Evolutionary conservation across 2,113 vertebrate genomes (phyloP), one percentile per base, ranked within the genome.

Genomic region (Silurus asotus): DNA sequence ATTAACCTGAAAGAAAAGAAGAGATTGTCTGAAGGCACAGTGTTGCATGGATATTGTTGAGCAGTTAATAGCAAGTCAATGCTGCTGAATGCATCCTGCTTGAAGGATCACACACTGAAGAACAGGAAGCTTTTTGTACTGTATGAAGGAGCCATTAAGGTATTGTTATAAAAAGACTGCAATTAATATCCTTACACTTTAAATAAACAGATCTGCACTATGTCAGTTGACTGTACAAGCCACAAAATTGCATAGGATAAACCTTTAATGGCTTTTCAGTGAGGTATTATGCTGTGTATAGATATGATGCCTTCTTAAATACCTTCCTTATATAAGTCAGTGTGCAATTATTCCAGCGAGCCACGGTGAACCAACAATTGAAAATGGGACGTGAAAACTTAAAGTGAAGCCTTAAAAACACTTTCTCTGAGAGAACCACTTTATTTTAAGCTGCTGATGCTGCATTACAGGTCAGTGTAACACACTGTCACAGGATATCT

Each of bases 1-100:
- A 93, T 99, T 99, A 87, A 99, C 97, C 98, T 99, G 89, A 83
- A 88, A 45, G 13, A 72, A 67, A 70, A 28, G 4, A 19, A 51
- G 25, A 53, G 3, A 55, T 45, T 82, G 78, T 85, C 53, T 37
- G 19, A 64, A 87, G 65, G 11, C 74, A 25, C 51, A 17, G 83
- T 6, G 51, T 87, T 61, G 59, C 55, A 58, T 77, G 75, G 61
- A 10, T 9, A 0, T 3, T 23, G 48, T 87, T 84, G 78, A 83
- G 53, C 75, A 78, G 74, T 69, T 81, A 87, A 84, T 76, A 55
- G 58, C 25, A 37, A 89, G 88, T 83, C 65, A 84, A 76, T 53
- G 81, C n/a, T 55, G 51, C 79, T 84, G 88, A 87, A 87, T 85
- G 79, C 53, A 64, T 55, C 80, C 86, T 83, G 79, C 79, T 76